Conservation (phyloP, 2,797 vertebrate genomes). For the Siniperca scherzeri region DNA sequence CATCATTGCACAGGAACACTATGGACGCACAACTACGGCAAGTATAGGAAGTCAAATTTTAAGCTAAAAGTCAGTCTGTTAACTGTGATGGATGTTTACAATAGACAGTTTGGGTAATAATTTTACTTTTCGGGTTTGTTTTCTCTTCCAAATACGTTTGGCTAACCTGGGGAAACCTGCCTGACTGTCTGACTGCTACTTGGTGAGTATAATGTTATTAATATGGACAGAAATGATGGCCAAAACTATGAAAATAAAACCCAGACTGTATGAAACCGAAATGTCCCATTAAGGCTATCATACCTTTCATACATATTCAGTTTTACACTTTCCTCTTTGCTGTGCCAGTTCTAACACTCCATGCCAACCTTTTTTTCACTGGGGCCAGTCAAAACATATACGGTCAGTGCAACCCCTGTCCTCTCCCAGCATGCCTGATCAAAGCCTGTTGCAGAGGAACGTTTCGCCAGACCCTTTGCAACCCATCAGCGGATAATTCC, state of each 20-base stretch:
- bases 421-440: constrained; percentile 55
- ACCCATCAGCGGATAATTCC: constrained; percentile 53
- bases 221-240: constrained; percentile 17
- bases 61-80: background rate
- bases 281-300: constrained; percentile 17
- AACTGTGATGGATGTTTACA: background rate
- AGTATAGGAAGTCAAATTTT: background rate
- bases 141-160: background rate
- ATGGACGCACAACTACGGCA: background rate
- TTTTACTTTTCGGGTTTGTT: background rate
- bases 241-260: constrained; percentile 12
- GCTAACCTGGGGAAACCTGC: background rate
- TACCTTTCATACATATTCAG: constrained; percentile 33
- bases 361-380: constrained; percentile 47
- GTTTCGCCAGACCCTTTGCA: constrained; percentile 59
- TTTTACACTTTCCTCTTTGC: constrained; percentile 42
- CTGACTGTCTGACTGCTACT: background rate
- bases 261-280: constrained; percentile 18
- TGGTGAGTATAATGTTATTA: background rate
- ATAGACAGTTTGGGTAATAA: background rate
- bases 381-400: constrained; percentile 53
- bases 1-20: background rate
- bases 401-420: constrained; percentile 40
- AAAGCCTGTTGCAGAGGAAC: constrained; percentile 58
- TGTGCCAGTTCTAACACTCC: constrained; percentile 38